Evolutionary conservation across 2,797 vertebrate genomes (phyloP), one percentile per base, ranked within the genome.

Genomic region (Acridotheres tristis): DNA sequence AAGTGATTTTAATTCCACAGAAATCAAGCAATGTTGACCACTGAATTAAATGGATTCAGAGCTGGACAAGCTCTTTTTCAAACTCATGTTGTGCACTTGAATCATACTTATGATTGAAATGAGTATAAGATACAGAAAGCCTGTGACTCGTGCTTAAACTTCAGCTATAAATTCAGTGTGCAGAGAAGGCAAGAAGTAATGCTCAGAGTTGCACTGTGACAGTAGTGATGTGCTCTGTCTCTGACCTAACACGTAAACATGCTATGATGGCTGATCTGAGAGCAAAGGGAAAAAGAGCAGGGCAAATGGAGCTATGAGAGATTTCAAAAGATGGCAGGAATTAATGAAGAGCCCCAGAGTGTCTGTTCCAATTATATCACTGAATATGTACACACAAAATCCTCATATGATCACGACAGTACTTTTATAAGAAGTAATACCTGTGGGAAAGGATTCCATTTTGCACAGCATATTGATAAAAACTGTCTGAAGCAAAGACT

Each of bases 401-500:
- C 6, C 19, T 51, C 34, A 40, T 19, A 54, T 47, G 12, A 74
- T 26, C 12, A 40, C 5, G 9, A 75, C 43, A 47, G 21, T 4
- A 54, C 45, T 72, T 67, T 62, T 57, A 48, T 14, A 57, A 21
- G 32, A 68, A 13, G 12, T 10, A 68, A 81, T 93, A 98, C 98
- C 98, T 98, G 93, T 98, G 93, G 47, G 96, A 89, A 88, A 99
- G 98, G 92, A 99, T 87, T n/a, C 95, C 68, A 36, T 98, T 98
- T 57, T 98, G 94, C 10, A 98, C 91, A 7, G 98, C 98, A 97
- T 98, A 98, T 36, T 96, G 85, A 93, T 99, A 98, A 97, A 99
- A 99, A 10, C 91, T 77, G 29, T 98, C 98, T 50, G 96, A 97
- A 21, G 97, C 97, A 5, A 97, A 98, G 6, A 98, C 97, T 1